Base-by-base conservation (phyloP, 2,888 invertebrate species). In the Leucoma salicis region DNA sequence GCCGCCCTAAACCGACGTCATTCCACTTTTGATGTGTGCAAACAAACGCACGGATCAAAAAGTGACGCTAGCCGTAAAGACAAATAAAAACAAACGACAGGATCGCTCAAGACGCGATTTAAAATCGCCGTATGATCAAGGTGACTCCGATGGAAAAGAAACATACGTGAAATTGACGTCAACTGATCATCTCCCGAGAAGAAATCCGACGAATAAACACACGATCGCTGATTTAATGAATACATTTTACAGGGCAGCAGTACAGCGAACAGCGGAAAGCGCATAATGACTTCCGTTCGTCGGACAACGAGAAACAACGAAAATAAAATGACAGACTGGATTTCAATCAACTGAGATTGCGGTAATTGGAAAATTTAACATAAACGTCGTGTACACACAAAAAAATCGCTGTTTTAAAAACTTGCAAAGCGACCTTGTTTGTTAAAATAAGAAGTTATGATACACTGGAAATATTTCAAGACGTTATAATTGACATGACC, bases 231-330 rank as follows among this genome's bases (percentile, higher is more conserved):
- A 78, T 82, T 87, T 75, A 82, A 85, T 87, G 81, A 84, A 84
- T 84, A 83, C 60, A 81, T 83, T 84, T 83, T 82, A 83, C 81
- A 80, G 77, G 74, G 70, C 78, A 74, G 53, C 71, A 78, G 71
- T 77, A 82, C 76, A 70, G 62, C 66, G 74, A 61, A 67, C 78
- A 71, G 71, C 84, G 84, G 84, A 83, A 85, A 88, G 77, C 78
- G 88, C 78, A 87, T 89, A 88, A 89, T 87, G 81, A 88, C 77
- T 87, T 88, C 87, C 87, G 84, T 65, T 75, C 71, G 67, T 46
- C 70, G 67, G 72, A 72, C 77, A 70, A 69, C 74, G 75, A 81
- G 80, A 79, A 82, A 78, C 77, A 75, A 74, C 74, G 57, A 82
- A 82, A 83, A 80, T 78, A 81, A 82, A 82, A 78, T 66, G 50